Evolutionary conservation across 2,797 vertebrate genomes (phyloP), one percentile per base, ranked within the genome.

Genomic region (Amblyopsis hoosieri): DNA sequence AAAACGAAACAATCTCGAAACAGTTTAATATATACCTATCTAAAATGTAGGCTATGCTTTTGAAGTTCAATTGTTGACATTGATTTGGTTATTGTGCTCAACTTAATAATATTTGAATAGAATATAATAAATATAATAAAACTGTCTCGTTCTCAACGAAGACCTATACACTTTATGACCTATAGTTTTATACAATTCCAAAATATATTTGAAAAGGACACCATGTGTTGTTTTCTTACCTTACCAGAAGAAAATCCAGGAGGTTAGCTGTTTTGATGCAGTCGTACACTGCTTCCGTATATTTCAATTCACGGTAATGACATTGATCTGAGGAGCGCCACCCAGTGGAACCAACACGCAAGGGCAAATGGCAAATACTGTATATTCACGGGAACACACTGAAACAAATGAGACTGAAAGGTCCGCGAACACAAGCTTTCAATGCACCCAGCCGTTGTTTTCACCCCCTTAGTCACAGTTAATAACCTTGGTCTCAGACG

Each of bases 241-340:
- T 88, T 75, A 9, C 63, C 52, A 70, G 51, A 51, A 54, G 66
- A 69, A 76, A 82, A 80, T 76, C 52, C 60, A 64, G 46, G 54
- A 55, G 71, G 57, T 55, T 64, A 78, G 62, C 76, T 54, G 60
- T 72, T 80, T 66, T 71, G 66, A 54, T 62, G 69, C 67, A 61
- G 67, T 13, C 57, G 64, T 14, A n/a, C 49, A 57, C 14, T 54
- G 37, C 79, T 76, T 81, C 29, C n/a, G 69, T 70, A 85, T 76
- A 82, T 87, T 83, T 88, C 87, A 85, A 92, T 80, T 83, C 89
- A 89, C 95, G 95, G 94, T 94, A 96, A 95, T 99, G 97, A 99
- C 96, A 98, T 98, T 99, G 96, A 97, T 98, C 96, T 92, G 91
- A 93, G 92, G 87, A 88, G 93, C 96, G 96, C 96, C 97, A 92